Evolutionary conservation across 2,888 invertebrate species (phyloP).

Genomic region (Pyrrhia umbra): DNA sequence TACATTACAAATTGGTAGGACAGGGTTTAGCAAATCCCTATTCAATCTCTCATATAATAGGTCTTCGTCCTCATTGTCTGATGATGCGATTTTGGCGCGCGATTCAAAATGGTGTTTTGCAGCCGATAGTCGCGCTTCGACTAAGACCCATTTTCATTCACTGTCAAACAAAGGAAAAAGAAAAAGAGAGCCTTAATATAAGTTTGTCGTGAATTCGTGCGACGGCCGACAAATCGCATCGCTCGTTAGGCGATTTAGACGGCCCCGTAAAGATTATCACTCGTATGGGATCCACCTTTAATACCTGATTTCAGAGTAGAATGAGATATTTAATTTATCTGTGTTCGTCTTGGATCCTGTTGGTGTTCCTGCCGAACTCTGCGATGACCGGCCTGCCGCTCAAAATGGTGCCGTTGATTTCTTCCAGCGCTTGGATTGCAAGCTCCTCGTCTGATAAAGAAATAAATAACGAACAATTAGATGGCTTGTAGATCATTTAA

Average conservation of each 20-base stretch:
- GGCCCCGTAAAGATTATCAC: not conserved
- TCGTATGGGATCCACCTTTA: not conserved
- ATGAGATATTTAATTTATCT: conserved; percentile 43
- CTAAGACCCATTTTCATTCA: no score
- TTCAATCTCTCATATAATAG: not conserved
- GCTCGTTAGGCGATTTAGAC: no score
- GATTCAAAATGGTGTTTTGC: no score
- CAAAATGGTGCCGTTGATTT: conserved; percentile 87
- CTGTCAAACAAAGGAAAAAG: no score
- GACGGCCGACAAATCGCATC: no score
- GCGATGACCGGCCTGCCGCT: conserved; percentile 87
- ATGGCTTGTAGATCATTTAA: no score
- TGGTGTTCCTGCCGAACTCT: conserved; percentile 79
- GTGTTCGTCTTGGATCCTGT: conserved; percentile 55
- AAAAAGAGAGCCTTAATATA: no score
- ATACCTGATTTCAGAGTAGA: not conserved
- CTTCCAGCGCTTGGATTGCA: conserved; percentile 86
- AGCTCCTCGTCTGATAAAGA: conserved; percentile 78
- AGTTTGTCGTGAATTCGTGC: no score
- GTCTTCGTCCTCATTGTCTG: not conserved
- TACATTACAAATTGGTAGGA: no score
- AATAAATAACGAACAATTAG: no score
- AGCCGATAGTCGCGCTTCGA: no score
- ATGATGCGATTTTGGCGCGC: not conserved
- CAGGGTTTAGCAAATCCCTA: not conserved